Base-by-base conservation (phyloP, 1,140 invertebrate genomes). In the Gonatopus flavifemur region DNA sequence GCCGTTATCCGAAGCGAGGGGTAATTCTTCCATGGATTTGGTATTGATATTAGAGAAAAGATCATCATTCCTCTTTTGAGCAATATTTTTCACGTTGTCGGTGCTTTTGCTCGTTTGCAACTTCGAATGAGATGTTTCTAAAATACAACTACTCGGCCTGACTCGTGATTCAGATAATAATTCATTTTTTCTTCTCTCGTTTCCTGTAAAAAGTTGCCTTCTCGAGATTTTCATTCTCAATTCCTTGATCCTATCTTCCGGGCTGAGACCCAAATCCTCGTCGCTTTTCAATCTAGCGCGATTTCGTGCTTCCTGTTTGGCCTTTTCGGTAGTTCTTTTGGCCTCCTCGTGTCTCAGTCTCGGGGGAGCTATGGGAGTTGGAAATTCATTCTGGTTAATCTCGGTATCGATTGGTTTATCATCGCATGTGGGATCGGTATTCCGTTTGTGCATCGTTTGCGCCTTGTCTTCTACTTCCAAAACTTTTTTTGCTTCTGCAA, bases 281-380 rank as follows among this genome's bases (percentile, higher is more conserved):
- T 90, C 87, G 31, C 84, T 88, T 61, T 87, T 87, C 2, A 88
- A 69, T 41, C 84, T 80, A 1, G 85, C 87, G 25, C 87, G 74
- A 21, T 84, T 84, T 36, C 87, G 71, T 0, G 87, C 87, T 57
- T 86, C 84, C 57, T 84, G 79, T 30, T 85, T 82, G 15, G 85
- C 75, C 63, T 86, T 82, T 41, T 86, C 84, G 3, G 81, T 79
- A 1, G 79, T 78, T 39, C 63, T 66, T 9, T 74, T 75, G 1
- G 81, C 72, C 50, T 81, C 77, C n/a, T 80, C 76, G 49, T 74
- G 72, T 46, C 77, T 79, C 1, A 65, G 46, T 46, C 78, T 64
- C 19, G 79, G 76, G 32, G 79, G 74, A 10, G 78, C 69, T 51
- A 81, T 55, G 24, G 81, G 80, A 2, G 77, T 81, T 60, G 72